phyloP scores from a whole-genome alignment of 1,140 invertebrate genomes.

The Penaeus japonicus region DNA sequence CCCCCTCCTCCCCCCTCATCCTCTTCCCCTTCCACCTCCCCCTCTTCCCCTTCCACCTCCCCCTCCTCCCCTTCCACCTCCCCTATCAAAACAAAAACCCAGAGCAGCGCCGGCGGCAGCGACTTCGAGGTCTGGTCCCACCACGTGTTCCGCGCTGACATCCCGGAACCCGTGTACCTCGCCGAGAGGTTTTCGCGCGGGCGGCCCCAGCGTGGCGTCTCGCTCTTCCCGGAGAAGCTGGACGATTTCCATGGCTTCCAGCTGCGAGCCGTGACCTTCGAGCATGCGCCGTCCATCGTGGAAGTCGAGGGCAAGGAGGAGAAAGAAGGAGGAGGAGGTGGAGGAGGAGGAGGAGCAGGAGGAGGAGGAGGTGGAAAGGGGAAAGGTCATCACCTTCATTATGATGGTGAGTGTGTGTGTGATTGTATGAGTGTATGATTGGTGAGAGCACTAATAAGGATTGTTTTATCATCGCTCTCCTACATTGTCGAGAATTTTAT shows the following conservation, averaged over 20 bases:
- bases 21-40: too few species aligned
- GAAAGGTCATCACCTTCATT: neutral
- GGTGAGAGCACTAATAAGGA: too few species aligned
- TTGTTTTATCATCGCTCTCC: too few species aligned
- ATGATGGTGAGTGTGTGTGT: constrained; percentile 44
- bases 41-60: too few species aligned
- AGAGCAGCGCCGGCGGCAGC: too few species aligned
- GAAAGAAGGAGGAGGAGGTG: neutral
- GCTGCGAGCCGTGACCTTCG: constrained; percentile 46
- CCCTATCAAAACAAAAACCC: too few species aligned
- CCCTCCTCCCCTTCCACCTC: too few species aligned
- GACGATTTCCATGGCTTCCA: constrained; percentile 36
- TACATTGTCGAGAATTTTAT: too few species aligned
- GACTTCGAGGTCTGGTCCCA: constrained; percentile 33
- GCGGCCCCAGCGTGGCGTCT: neutral
- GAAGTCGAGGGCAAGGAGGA: neutral
- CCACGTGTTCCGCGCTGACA: constrained; percentile 9
- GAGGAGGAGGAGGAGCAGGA: neutral
- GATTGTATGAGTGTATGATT: too few species aligned
- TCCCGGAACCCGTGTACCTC: constrained; percentile 4
- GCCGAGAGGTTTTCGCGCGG: neutral
- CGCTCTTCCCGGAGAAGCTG: constrained; percentile 39
- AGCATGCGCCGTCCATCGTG: constrained; percentile 52
- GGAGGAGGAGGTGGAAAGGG: neutral
- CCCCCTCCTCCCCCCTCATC: too few species aligned